These are phyloP conservation scores for Pterostichus madidus DNA, from an alignment of 2,888 invertebrate species.

Conservation along the genomic window DNA sequence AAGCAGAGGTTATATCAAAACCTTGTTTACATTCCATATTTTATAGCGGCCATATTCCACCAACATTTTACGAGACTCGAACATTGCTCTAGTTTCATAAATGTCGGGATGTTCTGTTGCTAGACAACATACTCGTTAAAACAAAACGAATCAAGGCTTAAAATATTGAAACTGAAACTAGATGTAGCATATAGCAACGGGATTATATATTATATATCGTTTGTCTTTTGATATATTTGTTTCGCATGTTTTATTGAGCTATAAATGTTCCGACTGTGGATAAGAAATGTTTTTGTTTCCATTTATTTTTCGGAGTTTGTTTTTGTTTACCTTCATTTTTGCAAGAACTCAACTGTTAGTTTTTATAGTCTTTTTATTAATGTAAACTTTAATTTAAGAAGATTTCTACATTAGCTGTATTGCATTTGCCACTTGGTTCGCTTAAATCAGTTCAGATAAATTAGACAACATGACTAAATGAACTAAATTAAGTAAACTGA, in stretches of 20 bases:
- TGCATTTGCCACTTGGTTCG: too few species aligned
- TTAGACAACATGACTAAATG: too few species aligned
- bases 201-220: constrained; percentile 26
- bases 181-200: not conserved
- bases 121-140: not conserved
- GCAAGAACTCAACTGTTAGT: too few species aligned
- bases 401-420: too few species aligned
- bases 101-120: not conserved
- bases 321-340: too few species aligned
- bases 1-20: not conserved
- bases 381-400: too few species aligned
- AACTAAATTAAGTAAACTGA: too few species aligned
- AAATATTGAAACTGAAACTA: constrained; percentile 16
- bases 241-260: constrained; percentile 2
- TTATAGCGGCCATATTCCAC: not conserved
- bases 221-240: not conserved
- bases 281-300: not conserved
- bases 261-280: not conserved
- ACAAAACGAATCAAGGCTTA: constrained; percentile 7
- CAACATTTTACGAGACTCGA: not conserved
- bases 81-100: not conserved
- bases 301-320: too few species aligned
- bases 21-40: constrained; percentile 35
- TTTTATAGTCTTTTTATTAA: too few species aligned
- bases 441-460: too few species aligned